A percentile compares a stretch with the other conserved stretches of the same genome.
These are phyloP conservation scores for Pogona vitticeps DNA, from an alignment of 2,113 vertebrate genomes.

Conservation along the genomic window DNA sequence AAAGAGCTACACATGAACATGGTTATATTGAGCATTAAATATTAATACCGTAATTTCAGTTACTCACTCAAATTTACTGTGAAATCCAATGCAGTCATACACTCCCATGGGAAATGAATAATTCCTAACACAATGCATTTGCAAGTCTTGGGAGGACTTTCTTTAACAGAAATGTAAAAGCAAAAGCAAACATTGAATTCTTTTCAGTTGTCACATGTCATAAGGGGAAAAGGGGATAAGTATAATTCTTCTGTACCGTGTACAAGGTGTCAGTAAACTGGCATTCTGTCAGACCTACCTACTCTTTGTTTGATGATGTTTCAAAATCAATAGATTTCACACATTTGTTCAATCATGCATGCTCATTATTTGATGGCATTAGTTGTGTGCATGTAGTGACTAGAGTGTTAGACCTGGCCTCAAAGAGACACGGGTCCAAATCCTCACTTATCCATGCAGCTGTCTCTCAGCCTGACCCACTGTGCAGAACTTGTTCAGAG, in stretches of 20 bases:
- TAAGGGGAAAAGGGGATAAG: background rate
- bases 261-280: background rate
- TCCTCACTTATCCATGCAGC: too few species aligned
- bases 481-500: too few species aligned
- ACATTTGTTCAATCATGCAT: background rate
- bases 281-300: background rate
- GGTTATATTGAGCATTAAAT: conserved; percentile 31
- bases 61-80: conserved; percentile 28
- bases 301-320: background rate
- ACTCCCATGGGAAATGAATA: conserved; percentile 17
- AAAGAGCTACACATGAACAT: conserved; percentile 7
- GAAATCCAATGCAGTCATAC: conserved; percentile 17
- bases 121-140: conserved; percentile 18
- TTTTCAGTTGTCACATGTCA: background rate
- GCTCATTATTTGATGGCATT: background rate
- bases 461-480: too few species aligned
- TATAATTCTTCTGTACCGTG: background rate
- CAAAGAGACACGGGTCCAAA: too few species aligned
- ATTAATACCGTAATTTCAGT: conserved; percentile 33
- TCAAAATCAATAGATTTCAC: background rate
- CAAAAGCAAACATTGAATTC: background rate
- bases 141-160: background rate
- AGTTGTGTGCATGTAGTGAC: too few species aligned
- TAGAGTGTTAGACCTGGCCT: too few species aligned
- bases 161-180: conserved; percentile 20